Conservation (phyloP, 2,888 invertebrate genomes). For the Melieria crassipennis region DNA sequence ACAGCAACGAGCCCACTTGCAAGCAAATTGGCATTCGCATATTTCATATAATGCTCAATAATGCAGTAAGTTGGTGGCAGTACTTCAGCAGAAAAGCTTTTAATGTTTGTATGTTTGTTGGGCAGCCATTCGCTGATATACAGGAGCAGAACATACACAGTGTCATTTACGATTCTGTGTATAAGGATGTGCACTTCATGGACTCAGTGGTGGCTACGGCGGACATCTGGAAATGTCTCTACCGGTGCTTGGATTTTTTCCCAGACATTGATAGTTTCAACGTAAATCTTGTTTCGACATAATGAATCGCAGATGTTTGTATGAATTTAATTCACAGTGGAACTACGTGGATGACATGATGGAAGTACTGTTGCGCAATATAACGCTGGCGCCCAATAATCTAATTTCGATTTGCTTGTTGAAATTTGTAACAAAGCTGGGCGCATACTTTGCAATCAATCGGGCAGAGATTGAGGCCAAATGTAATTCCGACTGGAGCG, state of each 20-base stretch:
- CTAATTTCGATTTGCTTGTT: constrained; percentile 50
- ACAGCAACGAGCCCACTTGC: constrained; percentile 54
- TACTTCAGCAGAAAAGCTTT: not conserved
- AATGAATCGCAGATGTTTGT: constrained; percentile 7
- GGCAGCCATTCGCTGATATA: constrained; percentile 50
- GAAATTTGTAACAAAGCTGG: constrained; percentile 51
- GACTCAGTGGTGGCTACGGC: constrained; percentile 47
- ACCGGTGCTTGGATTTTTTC: constrained; percentile 56
- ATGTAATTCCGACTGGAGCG: constrained; percentile 41
- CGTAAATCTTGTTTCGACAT: constrained; percentile 42
- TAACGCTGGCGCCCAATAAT: constrained; percentile 51
- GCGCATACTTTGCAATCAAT: constrained; percentile 54
- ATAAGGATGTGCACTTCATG: constrained; percentile 52
- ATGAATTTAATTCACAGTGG: constrained; percentile 53
- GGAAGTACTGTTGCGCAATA: constrained; percentile 54
- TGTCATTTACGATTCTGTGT: constrained; percentile 59
- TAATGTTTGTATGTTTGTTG: not conserved
- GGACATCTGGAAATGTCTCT: constrained; percentile 57
- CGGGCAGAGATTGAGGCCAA: constrained; percentile 47
- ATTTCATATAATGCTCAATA: constrained; percentile 51
- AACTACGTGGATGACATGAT: constrained; percentile 61
- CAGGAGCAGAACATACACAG: constrained; percentile 57
- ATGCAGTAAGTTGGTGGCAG: constrained; percentile 49
- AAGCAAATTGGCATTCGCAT: constrained; percentile 56
- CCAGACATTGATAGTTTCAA: constrained; percentile 49